Evolutionary conservation across 1,140 invertebrate species (phyloP).

Genomic region (Drosophila equinoxialis): DNA sequence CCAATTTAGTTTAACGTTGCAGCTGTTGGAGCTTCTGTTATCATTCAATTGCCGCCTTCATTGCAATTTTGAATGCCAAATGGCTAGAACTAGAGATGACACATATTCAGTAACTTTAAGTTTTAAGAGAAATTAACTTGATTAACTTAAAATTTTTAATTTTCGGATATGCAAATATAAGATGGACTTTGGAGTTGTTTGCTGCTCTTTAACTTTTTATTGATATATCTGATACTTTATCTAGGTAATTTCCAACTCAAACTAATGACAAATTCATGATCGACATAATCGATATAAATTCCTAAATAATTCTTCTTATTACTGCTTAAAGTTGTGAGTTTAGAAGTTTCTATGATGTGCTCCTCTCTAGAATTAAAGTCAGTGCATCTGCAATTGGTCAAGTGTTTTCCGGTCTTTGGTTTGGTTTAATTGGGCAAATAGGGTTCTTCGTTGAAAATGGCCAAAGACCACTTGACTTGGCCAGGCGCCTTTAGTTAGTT

Average conservation of each 20-base stretch:
- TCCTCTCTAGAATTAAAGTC: background rate
- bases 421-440: constrained; percentile 61
- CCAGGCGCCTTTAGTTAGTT: constrained; percentile 20
- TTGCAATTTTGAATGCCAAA: constrained; percentile 61
- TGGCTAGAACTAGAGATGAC: constrained; percentile 15
- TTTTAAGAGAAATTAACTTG: no score
- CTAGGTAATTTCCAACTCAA: no score
- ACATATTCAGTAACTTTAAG: background rate
- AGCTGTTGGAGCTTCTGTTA: constrained; percentile 54
- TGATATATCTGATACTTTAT: no score
- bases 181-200: background rate
- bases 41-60: constrained; percentile 72
- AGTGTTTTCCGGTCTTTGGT: constrained; percentile 38
- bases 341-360: background rate
- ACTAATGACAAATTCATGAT: no score
- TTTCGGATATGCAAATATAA: no score
- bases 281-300: no score
- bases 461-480: constrained; percentile 41
- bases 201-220: background rate
- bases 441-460: constrained; percentile 26
- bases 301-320: no score
- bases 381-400: constrained; percentile 20
- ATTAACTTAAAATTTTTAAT: no score
- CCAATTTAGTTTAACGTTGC: constrained; percentile 72
- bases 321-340: constrained; percentile 15